phyloP scores from a whole-genome alignment of 2,797 vertebrate genomes.

The Gymnodraco acuticeps region DNA sequence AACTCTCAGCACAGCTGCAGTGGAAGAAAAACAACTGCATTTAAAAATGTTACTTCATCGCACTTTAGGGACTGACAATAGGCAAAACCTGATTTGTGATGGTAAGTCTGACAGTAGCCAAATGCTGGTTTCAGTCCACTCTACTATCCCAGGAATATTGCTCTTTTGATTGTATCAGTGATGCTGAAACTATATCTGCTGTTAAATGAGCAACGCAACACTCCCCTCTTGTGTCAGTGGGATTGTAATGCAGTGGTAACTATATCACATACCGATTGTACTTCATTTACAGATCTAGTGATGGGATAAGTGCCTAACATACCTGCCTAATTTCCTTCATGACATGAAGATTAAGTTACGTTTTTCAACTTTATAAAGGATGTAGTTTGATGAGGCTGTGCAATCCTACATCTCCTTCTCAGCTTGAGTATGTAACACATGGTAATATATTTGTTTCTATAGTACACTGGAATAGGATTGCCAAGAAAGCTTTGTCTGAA shows the following conservation, averaged over 20 bases:
- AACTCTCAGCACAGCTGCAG: constrained; percentile 37
- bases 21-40: constrained; percentile 20
- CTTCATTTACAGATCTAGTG: neutral
- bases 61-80: neutral
- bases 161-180: neutral
- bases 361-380: too few species aligned
- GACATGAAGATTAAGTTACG: too few species aligned
- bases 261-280: neutral
- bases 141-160: neutral
- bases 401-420: neutral
- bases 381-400: neutral
- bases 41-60: neutral
- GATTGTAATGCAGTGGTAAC: constrained; percentile 48
- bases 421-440: neutral
- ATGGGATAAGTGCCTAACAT: neutral
- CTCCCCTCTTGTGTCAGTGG: constrained; percentile 76
- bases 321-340: too few species aligned
- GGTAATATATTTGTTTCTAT: neutral
- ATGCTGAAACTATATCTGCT: neutral
- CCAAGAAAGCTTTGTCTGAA: constrained; percentile 28
- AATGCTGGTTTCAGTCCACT: neutral
- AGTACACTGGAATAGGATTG: neutral
- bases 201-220: constrained; percentile 55
- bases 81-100: neutral
- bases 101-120: neutral